phyloP scores from a whole-genome alignment of 2,113 vertebrate genomes.

The Oncorhynchus keta region DNA sequence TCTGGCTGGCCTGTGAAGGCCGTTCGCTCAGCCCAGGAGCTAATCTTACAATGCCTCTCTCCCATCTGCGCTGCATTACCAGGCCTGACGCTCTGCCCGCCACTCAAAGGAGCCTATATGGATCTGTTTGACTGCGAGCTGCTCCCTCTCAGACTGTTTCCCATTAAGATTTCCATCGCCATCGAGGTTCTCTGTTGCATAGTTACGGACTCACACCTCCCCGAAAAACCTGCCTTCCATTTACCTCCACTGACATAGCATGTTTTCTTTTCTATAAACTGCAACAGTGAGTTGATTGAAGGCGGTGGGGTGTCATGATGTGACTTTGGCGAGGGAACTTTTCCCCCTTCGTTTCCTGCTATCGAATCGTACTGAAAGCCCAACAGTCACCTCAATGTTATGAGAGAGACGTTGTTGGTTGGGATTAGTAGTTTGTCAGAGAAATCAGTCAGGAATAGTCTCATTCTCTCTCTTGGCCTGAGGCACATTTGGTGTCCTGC shows the following conservation, averaged over 20 bases:
- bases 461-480: neutral
- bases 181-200: neutral
- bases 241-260: neutral
- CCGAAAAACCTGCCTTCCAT: neutral
- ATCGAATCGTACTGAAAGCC: neutral
- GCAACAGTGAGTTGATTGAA: neutral
- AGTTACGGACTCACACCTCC: constrained; percentile 2
- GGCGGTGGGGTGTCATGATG: neutral
- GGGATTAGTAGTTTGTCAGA: neutral
- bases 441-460: too few relatives aligned
- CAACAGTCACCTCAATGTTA: neutral
- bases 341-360: neutral
- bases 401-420: neutral
- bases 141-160: neutral
- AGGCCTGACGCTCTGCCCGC: constrained; percentile 10
- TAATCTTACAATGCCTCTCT: constrained; percentile 12
- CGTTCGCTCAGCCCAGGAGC: constrained; percentile 18
- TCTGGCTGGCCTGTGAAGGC: neutral
- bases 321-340: neutral
- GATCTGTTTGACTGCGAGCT: neutral
- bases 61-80: constrained; percentile 28
- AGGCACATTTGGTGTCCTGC: neutral
- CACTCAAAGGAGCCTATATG: constrained; percentile 16
- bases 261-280: neutral
- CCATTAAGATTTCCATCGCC: neutral